Base-by-base conservation (phyloP, 2,113 vertebrate species). In the Turdus rufiventris region DNA sequence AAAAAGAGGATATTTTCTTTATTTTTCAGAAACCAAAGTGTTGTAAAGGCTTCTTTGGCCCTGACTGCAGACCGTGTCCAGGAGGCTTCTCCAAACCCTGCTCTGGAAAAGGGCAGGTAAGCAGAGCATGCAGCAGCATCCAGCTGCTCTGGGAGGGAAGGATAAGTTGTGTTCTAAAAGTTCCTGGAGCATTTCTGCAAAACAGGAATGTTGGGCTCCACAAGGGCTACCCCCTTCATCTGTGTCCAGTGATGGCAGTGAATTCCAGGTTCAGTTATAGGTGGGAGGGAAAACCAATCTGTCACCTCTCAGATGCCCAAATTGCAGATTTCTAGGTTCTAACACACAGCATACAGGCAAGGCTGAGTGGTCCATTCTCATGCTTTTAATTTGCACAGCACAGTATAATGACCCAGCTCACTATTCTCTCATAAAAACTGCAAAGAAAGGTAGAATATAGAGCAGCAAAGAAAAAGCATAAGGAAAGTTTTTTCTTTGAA, bases 11-110 rank as follows among this genome's bases (percentile, higher is more conserved):
- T 65, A 13, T 73, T 65, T 86, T 7, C 19, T 88, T 81, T 90
- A 18, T 96, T 97, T 92, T 70, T 58, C 91, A 99, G 99, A 97
- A 97, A 42, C 97, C 97, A 6, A 97, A 94, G 2, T 99, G 99
- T 85, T 99, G 99, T 95, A 98, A 96, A 95, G 99, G 99, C 6
- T 99, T 99, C 97, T 99, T 98, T 6, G 99, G 99, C 42, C 96
- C 97, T 25, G 98, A 98, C 76, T 99, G 99, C 93, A 96, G 78
- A 29, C 98, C 97, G 0, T 99, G 99, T 79, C 99, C 99, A 2
- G 99, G 99, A 90, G 99, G 98, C 45, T 98, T 98, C 96, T 94
- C 60, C 40, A 97, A 92, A 3, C 98, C 98, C 0, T 99, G 99
- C 90, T 99, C 98, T 0, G 98, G 98, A 91, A 98, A 98, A 1